A percentile compares a stretch with the other conserved stretches of the same genome.
Conservation (phyloP, 1,140 invertebrate species). For the Theocolax elegans region DNA sequence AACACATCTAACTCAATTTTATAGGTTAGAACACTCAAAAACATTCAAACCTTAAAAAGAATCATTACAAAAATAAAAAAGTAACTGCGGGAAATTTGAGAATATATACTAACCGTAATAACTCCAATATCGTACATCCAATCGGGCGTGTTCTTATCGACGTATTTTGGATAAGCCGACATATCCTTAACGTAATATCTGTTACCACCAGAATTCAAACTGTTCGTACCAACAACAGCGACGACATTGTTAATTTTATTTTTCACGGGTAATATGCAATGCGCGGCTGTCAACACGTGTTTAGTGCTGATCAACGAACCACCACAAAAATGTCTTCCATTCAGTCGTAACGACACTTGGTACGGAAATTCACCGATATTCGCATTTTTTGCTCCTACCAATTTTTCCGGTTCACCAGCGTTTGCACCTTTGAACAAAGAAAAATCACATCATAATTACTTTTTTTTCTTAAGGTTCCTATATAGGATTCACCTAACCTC, state of each 20-base stretch:
- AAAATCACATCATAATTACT: too few species aligned
- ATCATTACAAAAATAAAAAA: too few species aligned
- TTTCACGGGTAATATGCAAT: slow-evolving; percentile 52
- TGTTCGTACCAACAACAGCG: slow-evolving; percentile 15
- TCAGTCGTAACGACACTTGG: slow-evolving; percentile 47
- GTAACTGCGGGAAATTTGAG: background rate
- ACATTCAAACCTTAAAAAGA: too few species aligned
- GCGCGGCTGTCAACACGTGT: slow-evolving; percentile 66
- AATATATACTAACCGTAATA: slow-evolving; percentile 25
- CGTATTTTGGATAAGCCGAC: slow-evolving; percentile 13
- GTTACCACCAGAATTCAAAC: background rate
- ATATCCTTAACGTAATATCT: slow-evolving; percentile 4
- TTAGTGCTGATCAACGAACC: slow-evolving; percentile 60
- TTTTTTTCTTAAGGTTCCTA: too few species aligned
- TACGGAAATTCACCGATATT: slow-evolving; percentile 60
- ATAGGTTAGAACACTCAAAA: too few species aligned
- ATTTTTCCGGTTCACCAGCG: background rate
- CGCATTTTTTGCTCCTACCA: slow-evolving; percentile 57
- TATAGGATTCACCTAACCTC: too few species aligned
- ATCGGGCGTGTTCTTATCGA: background rate
- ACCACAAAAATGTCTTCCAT: slow-evolving; percentile 57
- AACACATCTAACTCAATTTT: too few species aligned
- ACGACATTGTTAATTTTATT: background rate
- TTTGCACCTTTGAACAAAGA: too few species aligned
- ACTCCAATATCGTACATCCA: slow-evolving; percentile 40